Evolutionary conservation across 2,797 vertebrate species (phyloP).

Genomic region (Tapirus indicus): DNA sequence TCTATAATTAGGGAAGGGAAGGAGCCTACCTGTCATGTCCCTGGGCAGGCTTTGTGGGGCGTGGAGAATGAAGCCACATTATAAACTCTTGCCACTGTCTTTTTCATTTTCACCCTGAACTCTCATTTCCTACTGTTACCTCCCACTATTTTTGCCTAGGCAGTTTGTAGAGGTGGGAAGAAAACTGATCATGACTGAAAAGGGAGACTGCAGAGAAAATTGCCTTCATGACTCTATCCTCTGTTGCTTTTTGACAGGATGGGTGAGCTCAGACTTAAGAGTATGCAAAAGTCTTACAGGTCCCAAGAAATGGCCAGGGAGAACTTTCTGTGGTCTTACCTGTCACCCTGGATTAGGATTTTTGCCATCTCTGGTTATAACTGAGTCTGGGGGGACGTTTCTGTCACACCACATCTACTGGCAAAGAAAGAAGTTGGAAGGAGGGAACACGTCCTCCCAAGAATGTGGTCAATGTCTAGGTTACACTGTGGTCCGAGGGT

Average conservation of each 20-base stretch:
- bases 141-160: background rate
- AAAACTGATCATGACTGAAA: background rate
- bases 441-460: background rate
- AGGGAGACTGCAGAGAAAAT: background rate
- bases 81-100: background rate
- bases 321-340: background rate
- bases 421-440: slow-evolving; percentile 20
- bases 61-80: background rate
- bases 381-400: background rate
- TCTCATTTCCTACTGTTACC: background rate
- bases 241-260: background rate
- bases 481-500: background rate
- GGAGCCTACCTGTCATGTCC: background rate
- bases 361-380: background rate
- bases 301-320: background rate
- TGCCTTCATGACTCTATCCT: background rate
- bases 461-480: background rate
- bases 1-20: background rate
- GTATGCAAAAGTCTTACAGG: background rate
- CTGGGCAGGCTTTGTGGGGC: background rate
- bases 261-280: background rate
- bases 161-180: background rate
- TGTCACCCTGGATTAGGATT: background rate
- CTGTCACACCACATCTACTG: background rate
- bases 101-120: background rate